Conservation (phyloP, 2,888 invertebrate species). For the Nephrotoma flavescens region DNA sequence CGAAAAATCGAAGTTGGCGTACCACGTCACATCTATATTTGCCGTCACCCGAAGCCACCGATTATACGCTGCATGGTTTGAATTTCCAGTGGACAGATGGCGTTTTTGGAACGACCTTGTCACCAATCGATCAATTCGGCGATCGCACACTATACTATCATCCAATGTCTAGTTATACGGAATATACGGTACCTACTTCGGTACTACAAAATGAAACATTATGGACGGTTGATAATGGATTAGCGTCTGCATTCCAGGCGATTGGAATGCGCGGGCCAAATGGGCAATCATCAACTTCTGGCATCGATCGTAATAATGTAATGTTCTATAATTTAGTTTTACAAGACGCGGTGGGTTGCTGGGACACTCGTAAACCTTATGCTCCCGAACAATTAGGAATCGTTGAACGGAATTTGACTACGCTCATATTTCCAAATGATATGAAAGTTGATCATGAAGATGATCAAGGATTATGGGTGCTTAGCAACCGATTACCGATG, state of each 20-base stretch:
- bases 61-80: conserved; percentile 56
- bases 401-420: conserved; percentile 43
- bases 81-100: conserved; percentile 75
- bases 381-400: conserved; percentile 43
- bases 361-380: conserved; percentile 62
- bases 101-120: conserved; percentile 57
- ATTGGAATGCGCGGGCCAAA: conserved; percentile 37
- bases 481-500: conserved; percentile 59
- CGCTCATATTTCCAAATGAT: conserved; percentile 68
- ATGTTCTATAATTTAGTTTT: conserved; percentile 70
- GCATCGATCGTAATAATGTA: conserved; percentile 49
- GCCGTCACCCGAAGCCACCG: conserved; percentile 38
- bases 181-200: conserved; percentile 56
- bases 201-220: conserved; percentile 44
- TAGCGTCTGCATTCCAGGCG: conserved; percentile 21
- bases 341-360: conserved; percentile 61
- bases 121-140: conserved; percentile 32
- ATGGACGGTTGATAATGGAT: conserved; percentile 25
- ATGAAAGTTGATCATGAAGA: conserved; percentile 55
- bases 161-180: conserved; percentile 66
- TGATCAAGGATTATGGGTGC: conserved; percentile 55
- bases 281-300: conserved; percentile 61
- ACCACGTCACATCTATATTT: conserved; percentile 26
- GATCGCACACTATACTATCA: conserved; percentile 62
- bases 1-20: conserved; percentile 26